Conservation (phyloP, 2,113 vertebrate genomes). For the Ageneiosus marmoratus region DNA sequence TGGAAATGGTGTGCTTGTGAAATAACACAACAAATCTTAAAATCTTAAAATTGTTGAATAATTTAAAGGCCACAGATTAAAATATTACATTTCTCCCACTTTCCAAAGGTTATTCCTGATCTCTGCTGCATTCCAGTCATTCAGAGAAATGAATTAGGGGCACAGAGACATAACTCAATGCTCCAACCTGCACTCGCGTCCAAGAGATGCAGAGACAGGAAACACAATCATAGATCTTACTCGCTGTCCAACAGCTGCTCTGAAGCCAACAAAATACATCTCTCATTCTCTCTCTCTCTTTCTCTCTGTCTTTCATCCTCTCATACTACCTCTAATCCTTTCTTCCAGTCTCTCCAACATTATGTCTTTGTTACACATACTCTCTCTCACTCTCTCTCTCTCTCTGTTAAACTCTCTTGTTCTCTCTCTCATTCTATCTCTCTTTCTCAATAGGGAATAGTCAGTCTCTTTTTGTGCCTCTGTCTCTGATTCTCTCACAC, state of each 20-base stretch:
- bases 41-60: not conserved
- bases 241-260: not conserved
- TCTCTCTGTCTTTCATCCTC: not conserved
- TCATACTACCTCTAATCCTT: not conserved
- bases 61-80: slow-evolving; percentile 36
- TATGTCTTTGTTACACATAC: not conserved
- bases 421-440: not conserved
- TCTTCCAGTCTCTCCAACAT: not conserved
- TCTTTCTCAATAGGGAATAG: not conserved
- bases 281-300: not conserved
- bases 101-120: slow-evolving; percentile 30
- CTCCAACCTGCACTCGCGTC: slow-evolving; percentile 20
- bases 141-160: slow-evolving; percentile 25
- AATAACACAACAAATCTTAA: not conserved
- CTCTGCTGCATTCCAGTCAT: slow-evolving; percentile 24
- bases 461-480: not conserved
- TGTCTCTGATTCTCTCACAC: not conserved
- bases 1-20: slow-evolving; percentile 14
- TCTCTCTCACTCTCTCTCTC: not conserved
- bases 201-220: slow-evolving; percentile 32
- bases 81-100: slow-evolving; percentile 28
- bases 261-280: not conserved
- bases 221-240: slow-evolving; percentile 27
- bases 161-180: slow-evolving; percentile 27
- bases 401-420: not conserved